phyloP scores from a whole-genome alignment of 2,888 invertebrate genomes.

The Coleophora deauratella region DNA sequence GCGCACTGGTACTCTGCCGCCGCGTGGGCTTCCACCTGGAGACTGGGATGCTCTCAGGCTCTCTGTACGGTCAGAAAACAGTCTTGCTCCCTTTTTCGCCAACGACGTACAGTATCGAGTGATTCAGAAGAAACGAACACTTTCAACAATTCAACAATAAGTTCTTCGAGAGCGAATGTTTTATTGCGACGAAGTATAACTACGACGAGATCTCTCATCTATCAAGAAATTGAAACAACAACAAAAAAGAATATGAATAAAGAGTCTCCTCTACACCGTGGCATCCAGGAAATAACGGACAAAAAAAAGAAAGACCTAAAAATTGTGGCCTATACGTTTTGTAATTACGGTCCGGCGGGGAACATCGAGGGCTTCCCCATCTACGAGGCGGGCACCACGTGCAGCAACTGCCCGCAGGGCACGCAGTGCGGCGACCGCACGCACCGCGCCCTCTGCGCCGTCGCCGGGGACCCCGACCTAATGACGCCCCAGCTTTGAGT shows the following conservation, averaged over 20 bases:
- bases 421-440: constrained; percentile 50
- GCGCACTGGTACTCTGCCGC: constrained; percentile 60
- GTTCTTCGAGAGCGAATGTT: constrained; percentile 28
- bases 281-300: constrained; percentile 21
- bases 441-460: constrained; percentile 52
- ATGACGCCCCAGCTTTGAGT: too few species aligned
- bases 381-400: constrained; percentile 50
- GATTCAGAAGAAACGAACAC: not conserved
- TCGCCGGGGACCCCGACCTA: constrained; percentile 47
- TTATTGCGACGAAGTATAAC: constrained; percentile 37
- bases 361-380: constrained; percentile 64
- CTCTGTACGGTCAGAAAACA: constrained; percentile 50
- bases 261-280: constrained; percentile 50
- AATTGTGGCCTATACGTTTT: constrained; percentile 57
- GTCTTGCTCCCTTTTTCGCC: constrained; percentile 46
- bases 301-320: constrained; percentile 32
- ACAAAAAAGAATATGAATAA: constrained; percentile 9
- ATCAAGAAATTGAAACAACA: not conserved
- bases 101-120: constrained; percentile 24
- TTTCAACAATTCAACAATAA: not conserved
- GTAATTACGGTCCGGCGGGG: constrained; percentile 65
- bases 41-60: constrained; percentile 58
- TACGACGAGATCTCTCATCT: not conserved
- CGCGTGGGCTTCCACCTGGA: constrained; percentile 65
- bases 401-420: constrained; percentile 56